phyloP scores from a whole-genome alignment of 2,888 invertebrate genomes.

The Apamea crenata region DNA sequence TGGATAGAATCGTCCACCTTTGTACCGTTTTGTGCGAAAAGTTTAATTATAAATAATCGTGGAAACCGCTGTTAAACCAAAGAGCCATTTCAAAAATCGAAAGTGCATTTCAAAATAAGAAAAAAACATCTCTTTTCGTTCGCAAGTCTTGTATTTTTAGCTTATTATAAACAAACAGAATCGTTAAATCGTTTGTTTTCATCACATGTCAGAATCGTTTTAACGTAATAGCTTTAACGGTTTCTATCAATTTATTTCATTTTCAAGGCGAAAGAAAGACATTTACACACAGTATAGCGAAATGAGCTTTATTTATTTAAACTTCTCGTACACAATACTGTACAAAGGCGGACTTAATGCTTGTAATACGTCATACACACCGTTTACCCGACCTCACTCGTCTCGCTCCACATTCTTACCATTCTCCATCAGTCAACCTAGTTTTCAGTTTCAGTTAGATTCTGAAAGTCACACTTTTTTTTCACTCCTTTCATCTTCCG shows the following conservation, averaged over 20 bases:
- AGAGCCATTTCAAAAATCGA: not conserved
- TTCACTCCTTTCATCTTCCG: not conserved
- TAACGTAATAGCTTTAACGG: slow-evolving; percentile 31
- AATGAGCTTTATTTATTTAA: not conserved
- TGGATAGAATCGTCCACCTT: not conserved
- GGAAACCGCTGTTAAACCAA: not conserved
- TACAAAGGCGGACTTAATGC: not conserved
- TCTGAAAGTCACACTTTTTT: not conserved
- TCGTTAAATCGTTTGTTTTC: slow-evolving; percentile 44
- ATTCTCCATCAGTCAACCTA: not conserved
- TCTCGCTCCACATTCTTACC: not conserved
- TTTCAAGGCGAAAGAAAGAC: slow-evolving; percentile 14
- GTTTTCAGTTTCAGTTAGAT: not conserved
- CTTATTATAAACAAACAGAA: slow-evolving; percentile 32
- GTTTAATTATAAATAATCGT: not conserved
- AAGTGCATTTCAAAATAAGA: slow-evolving; percentile 1
- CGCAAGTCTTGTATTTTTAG: slow-evolving; percentile 20
- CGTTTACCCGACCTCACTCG: not conserved
- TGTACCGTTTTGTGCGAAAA: too few species aligned
- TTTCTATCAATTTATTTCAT: slow-evolving; percentile 16
- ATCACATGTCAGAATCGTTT: slow-evolving; percentile 51
- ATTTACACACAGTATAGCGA: not conserved
- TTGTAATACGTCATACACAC: not conserved
- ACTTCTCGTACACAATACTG: not conserved
- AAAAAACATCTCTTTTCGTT: not conserved